Evolutionary conservation across 2,888 invertebrate genomes (phyloP).

Genomic region (Schizaphis graminum): DNA sequence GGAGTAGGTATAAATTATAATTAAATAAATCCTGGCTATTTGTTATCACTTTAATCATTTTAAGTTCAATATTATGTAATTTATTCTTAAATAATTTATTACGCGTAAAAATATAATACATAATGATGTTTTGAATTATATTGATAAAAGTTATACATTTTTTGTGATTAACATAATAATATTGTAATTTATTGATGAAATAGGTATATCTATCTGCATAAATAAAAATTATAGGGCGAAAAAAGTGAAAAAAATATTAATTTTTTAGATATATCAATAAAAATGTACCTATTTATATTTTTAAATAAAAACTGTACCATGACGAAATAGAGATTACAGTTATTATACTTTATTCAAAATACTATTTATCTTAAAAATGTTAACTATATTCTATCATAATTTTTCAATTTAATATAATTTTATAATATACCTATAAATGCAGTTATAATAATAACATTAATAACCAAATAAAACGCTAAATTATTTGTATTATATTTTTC

Average conservation of each 20-base stretch:
- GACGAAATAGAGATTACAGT: too few relatives aligned
- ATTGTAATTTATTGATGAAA: not conserved
- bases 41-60: not conserved
- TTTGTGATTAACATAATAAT: not conserved
- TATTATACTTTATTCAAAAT: too few relatives aligned
- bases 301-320: too few relatives aligned
- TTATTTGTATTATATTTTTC: not conserved
- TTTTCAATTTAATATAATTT: too few relatives aligned
- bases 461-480: not conserved
- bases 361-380: too few relatives aligned
- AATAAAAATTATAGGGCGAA: not conserved
- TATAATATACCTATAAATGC: not conserved
- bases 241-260: not conserved
- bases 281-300: not conserved
- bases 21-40: not conserved
- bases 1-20: not conserved
- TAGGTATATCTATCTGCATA: not conserved
- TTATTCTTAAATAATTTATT: not conserved
- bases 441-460: not conserved
- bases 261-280: not conserved
- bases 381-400: too few relatives aligned
- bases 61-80: not conserved
- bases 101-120: not conserved
- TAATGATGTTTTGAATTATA: not conserved
- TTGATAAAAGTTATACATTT: too few relatives aligned